Percentiles rank a stretch among this genome's conserved stretches.
These are phyloP conservation scores for Eilema caniola DNA, from an alignment of 2,888 invertebrate genomes.

Conservation along the genomic window DNA sequence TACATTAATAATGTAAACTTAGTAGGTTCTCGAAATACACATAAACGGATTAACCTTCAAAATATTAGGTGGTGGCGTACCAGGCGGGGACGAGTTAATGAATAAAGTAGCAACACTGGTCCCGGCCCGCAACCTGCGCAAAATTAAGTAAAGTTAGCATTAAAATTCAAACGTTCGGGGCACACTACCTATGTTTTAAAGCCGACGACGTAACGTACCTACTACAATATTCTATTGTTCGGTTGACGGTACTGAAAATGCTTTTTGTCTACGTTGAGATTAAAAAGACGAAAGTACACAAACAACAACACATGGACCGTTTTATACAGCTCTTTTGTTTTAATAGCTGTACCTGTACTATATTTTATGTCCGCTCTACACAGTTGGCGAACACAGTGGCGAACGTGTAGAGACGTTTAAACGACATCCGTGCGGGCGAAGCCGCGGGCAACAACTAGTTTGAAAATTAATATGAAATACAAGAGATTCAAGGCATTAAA, in stretches of 20 bases:
- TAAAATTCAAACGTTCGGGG: slow-evolving; percentile 74
- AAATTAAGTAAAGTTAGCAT: slow-evolving; percentile 47
- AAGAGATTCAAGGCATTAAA: too few relatives aligned
- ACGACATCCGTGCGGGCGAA: too few relatives aligned
- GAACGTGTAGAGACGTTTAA: too few relatives aligned
- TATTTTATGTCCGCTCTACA: too few relatives aligned
- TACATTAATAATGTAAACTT: neutral
- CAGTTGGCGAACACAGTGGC: too few relatives aligned
- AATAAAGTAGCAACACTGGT: slow-evolving; percentile 42
- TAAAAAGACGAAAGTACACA: neutral
- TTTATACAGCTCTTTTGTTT: neutral
- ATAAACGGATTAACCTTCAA: neutral
- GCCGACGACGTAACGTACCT: too few relatives aligned
- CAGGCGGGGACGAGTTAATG: neutral
- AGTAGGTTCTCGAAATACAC: neutral
- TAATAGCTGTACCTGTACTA: neutral
- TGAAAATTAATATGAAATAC: too few relatives aligned
- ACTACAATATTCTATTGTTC: slow-evolving; percentile 37
- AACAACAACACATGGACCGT: neutral
- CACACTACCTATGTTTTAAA: slow-evolving; percentile 56
- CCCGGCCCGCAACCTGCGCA: slow-evolving; percentile 32
- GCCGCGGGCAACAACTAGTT: too few relatives aligned
- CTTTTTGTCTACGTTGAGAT: neutral
- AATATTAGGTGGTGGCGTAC: neutral
- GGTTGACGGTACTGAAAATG: slow-evolving; percentile 19